Conservation (phyloP, 2,113 vertebrate genomes). For the Tursiops truncatus region DNA sequence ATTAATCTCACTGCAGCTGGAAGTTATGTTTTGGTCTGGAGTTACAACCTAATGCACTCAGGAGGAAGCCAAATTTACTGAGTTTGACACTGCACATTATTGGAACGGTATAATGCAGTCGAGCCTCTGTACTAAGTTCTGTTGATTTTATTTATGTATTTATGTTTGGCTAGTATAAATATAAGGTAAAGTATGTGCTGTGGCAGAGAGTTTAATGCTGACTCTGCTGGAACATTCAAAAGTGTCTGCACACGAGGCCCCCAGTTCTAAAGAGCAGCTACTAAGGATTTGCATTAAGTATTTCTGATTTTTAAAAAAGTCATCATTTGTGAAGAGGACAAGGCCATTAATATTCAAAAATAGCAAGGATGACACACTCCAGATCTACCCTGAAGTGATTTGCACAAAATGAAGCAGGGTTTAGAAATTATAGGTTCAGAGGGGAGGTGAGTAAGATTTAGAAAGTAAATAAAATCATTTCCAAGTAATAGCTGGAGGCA, state of each 20-base stretch:
- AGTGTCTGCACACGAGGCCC: conserved; percentile 31
- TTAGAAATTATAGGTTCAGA: conserved; percentile 38
- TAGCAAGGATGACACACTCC: not conserved
- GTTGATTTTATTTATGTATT: conserved; percentile 71
- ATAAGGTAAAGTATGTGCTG: conserved; percentile 55
- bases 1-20: conserved; percentile 55
- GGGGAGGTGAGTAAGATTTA: not conserved
- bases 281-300: conserved; percentile 51
- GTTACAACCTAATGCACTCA: conserved; percentile 44
- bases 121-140: conserved; percentile 55
- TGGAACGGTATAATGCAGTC: conserved; percentile 39
- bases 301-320: conserved; percentile 59
- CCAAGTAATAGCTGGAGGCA: not conserved
- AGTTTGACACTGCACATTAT: conserved; percentile 56
- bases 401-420: conserved; percentile 19
- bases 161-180: conserved; percentile 67
- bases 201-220: conserved; percentile 62
- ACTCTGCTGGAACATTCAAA: conserved; percentile 54
- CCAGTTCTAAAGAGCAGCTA: conserved; percentile 44
- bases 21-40: conserved; percentile 59
- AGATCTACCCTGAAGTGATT: conserved; percentile 26
- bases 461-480: conserved; percentile 63
- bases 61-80: conserved; percentile 65
- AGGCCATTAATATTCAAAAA: conserved; percentile 54
- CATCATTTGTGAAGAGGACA: conserved; percentile 39